These are phyloP conservation scores for Stenotaenia linearis DNA, from an alignment of 2,888 invertebrate genomes.

Conservation along the genomic window DNA sequence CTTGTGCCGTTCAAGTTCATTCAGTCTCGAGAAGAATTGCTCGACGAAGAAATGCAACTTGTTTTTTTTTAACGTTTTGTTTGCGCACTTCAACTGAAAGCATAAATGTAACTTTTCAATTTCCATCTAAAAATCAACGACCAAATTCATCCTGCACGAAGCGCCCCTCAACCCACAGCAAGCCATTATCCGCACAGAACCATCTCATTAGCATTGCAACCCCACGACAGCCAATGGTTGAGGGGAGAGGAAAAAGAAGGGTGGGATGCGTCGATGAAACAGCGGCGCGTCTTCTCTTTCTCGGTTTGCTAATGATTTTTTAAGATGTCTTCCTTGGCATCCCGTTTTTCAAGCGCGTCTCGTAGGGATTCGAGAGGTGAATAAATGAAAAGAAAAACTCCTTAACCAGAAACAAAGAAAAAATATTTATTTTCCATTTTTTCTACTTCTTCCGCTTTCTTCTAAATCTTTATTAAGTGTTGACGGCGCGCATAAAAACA, in stretches of 20 bases:
- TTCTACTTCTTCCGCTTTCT: neutral
- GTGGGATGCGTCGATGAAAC: neutral
- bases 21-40: too few species aligned
- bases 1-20: too few species aligned
- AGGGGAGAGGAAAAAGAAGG: neutral
- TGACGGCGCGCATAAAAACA: neutral
- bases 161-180: conserved; percentile 1
- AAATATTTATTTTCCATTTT: neutral
- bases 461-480: neutral
- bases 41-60: too few species aligned
- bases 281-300: conserved; percentile 1
- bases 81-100: neutral
- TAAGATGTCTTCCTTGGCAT: conserved; percentile 1
- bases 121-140: neutral
- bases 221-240: conserved; percentile 5
- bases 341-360: neutral
- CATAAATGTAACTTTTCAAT: neutral
- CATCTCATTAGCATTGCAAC: neutral
- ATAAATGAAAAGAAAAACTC: neutral
- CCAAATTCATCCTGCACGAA: neutral
- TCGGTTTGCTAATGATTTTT: neutral
- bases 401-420: neutral
- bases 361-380: neutral
- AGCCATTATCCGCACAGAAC: conserved; percentile 5
- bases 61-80: neutral